A percentile compares a stretch with the other conserved stretches of the same genome.
Conservation (phyloP, 2,113 vertebrate species). For the Pituophis catenifer region DNA sequence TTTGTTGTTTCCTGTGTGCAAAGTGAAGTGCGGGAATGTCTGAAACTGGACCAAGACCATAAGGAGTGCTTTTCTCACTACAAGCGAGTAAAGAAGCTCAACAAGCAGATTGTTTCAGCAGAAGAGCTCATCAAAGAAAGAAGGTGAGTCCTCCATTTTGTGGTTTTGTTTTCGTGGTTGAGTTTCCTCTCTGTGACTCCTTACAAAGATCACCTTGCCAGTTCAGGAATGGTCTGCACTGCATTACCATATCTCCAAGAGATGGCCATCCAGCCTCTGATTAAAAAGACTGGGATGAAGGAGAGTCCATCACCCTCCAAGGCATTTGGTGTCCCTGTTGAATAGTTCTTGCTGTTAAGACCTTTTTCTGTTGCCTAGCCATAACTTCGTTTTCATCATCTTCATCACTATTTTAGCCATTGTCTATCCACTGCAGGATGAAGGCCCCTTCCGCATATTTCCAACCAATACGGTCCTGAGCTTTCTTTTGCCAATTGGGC, state of each 20-base stretch:
- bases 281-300: not conserved
- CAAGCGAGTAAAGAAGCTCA: conserved; percentile 97
- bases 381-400: not conserved
- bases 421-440: no score
- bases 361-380: not conserved
- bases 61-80: conserved; percentile 94
- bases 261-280: not conserved
- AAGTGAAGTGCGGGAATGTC: conserved; percentile 95
- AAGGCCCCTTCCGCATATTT: no score
- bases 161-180: not conserved
- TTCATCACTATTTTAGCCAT: no score
- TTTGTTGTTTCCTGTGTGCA: conserved; percentile 7
- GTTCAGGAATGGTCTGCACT: not conserved
- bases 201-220: not conserved
- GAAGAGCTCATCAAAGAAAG: conserved; percentile 89
- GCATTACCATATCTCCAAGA: not conserved
- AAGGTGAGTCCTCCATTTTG: conserved; percentile 71
- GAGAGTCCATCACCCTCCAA: not conserved
- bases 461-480: no score
- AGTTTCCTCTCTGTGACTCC: not conserved
- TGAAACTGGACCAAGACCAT: conserved; percentile 97
- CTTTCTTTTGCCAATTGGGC: no score
- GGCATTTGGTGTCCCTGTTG: not conserved
- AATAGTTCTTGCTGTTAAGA: not conserved
- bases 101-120: conserved; percentile 87